Evolutionary conservation across 2,888 invertebrate species (phyloP).

Genomic region (Callyntrura guangdongensis): DNA sequence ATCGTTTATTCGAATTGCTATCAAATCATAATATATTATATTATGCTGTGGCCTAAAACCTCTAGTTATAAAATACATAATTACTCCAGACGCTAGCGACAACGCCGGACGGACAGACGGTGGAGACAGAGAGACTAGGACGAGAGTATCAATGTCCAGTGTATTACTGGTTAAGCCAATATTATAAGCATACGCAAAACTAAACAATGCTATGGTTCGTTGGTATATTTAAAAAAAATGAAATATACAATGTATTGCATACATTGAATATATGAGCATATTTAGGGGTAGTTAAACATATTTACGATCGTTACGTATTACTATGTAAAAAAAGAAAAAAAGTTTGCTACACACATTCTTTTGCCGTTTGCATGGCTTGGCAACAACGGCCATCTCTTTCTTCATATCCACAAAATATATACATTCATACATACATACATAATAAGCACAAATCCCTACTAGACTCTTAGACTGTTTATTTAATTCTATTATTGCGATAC

Average conservation of each 20-base stretch:
- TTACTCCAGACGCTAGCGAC: too few species aligned
- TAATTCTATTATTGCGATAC: conserved; percentile 42
- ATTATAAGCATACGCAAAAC: not conserved
- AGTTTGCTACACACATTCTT: not conserved
- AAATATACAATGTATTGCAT: not conserved
- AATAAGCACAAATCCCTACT: too few species aligned
- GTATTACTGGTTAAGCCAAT: conserved; percentile 15
- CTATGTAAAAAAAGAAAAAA: not conserved
- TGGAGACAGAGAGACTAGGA: not conserved
- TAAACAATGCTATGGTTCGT: conserved; percentile 2
- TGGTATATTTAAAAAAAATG: not conserved
- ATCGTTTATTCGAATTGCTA: too few species aligned
- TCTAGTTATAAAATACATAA: too few species aligned
- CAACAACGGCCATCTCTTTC: conserved; percentile 15
- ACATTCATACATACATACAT: too few species aligned
- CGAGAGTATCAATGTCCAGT: conserved; percentile 2
- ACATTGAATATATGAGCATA: not conserved
- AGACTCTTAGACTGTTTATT: conserved; percentile 34
- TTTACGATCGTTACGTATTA: not conserved
- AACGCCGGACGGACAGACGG: not conserved
- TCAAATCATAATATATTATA: too few species aligned
- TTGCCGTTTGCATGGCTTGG: conserved; percentile 14
- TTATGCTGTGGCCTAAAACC: too few species aligned
- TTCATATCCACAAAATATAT: not conserved
- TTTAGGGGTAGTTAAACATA: not conserved